Percentiles rank a stretch among this genome's conserved stretches.
Evolutionary conservation across 2,888 invertebrate species (phyloP).

Genomic region (Conops quadrifasciatus): DNA sequence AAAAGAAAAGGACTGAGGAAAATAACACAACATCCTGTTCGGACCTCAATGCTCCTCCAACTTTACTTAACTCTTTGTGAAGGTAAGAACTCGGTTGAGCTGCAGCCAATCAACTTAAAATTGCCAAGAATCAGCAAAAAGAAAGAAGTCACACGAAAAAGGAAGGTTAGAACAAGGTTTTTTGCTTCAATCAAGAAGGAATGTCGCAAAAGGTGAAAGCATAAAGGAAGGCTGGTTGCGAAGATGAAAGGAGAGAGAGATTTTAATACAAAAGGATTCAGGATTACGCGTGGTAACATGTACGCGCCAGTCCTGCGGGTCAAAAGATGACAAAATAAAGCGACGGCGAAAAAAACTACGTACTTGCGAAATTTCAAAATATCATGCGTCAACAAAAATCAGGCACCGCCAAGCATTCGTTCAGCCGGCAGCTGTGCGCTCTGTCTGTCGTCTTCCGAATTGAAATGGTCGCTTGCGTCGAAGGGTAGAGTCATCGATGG

Average conservation of each 20-base stretch:
- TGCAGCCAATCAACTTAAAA: slow-evolving; percentile 59
- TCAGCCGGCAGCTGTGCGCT: not conserved
- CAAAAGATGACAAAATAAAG: too few species aligned
- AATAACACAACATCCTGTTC: too few species aligned
- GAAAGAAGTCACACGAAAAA: slow-evolving; percentile 26
- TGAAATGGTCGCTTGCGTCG: slow-evolving; percentile 22
- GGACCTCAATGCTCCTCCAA: slow-evolving; percentile 17
- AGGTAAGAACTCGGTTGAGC: slow-evolving; percentile 42
- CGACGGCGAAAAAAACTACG: too few species aligned
- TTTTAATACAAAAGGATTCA: slow-evolving; percentile 25
- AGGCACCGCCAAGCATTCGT: slow-evolving; percentile 38
- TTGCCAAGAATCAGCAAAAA: slow-evolving; percentile 44
- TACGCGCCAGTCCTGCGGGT: too few species aligned
- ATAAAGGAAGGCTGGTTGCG: slow-evolving; percentile 9
- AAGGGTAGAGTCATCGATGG: slow-evolving; percentile 22
- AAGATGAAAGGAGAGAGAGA: slow-evolving; percentile 23
- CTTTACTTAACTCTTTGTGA: not conserved
- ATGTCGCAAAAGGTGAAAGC: slow-evolving; percentile 10
- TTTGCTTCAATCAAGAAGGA: not conserved
- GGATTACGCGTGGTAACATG: not conserved
- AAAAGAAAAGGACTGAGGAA: too few species aligned
- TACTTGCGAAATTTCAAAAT: not conserved
- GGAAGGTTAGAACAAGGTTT: not conserved
- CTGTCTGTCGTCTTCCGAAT: too few species aligned
- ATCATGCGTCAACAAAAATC: slow-evolving; percentile 17